Conservation (phyloP, 1,140 invertebrate genomes). For the Diachasma alloeum region DNA sequence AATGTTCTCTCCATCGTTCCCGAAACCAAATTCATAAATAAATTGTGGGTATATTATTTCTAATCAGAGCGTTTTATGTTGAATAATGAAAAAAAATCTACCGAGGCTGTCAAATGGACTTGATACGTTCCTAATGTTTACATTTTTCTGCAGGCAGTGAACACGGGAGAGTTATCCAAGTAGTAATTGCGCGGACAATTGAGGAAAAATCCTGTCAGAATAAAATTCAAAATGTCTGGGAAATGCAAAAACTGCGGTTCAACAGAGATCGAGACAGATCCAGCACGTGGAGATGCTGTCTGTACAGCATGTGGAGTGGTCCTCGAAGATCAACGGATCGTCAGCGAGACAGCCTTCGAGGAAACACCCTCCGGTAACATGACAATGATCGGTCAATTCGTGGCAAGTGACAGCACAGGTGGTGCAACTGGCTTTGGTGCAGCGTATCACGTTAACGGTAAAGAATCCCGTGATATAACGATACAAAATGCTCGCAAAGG, state of each 20-base stretch:
- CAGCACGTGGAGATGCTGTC: slow-evolving; percentile 91
- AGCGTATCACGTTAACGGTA: slow-evolving; percentile 82
- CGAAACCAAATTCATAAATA: too few relatives aligned
- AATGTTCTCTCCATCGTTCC: too few relatives aligned
- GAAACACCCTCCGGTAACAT: slow-evolving; percentile 89
- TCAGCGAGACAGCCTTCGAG: slow-evolving; percentile 95
- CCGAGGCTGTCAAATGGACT: too few relatives aligned
- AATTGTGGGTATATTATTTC: too few relatives aligned
- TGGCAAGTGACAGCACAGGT: slow-evolving; percentile 86
- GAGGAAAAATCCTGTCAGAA: too few relatives aligned
- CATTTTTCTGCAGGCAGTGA: too few relatives aligned
- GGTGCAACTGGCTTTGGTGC: slow-evolving; percentile 79
- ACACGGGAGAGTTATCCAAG: too few relatives aligned
- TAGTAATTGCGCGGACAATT: too few relatives aligned
- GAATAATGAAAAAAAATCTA: too few relatives aligned
- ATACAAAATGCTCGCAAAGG: slow-evolving; percentile 85
- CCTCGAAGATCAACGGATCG: slow-evolving; percentile 94
- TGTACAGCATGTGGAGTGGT: slow-evolving; percentile 97
- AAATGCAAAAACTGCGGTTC: slow-evolving; percentile 94
- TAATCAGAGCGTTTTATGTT: too few relatives aligned
- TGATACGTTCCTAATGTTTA: too few relatives aligned
- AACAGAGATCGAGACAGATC: slow-evolving; percentile 93
- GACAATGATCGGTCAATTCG: slow-evolving; percentile 91
- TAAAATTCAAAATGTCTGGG: slow-evolving; percentile 61
- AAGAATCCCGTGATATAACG: slow-evolving; percentile 91